Conservation (phyloP, 2,113 vertebrate genomes). For the Panurus biarmicus region DNA sequence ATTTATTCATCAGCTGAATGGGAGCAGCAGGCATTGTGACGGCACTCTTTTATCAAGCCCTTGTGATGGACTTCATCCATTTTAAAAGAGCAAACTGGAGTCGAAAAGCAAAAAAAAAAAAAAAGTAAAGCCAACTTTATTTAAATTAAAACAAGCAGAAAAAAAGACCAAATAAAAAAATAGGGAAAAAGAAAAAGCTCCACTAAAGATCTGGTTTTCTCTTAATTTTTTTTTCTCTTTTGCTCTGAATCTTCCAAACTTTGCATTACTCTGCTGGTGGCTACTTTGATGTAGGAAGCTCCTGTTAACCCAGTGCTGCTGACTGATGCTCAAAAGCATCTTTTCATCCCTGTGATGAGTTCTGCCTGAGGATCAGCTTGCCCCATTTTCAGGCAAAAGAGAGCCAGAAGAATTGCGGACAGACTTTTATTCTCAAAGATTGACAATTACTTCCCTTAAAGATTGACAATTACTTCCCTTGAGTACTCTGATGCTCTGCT, state of each 20-base stretch:
- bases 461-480: not conserved
- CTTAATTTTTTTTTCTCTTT: not conserved
- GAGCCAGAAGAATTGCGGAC: not conserved
- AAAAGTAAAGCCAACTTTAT: not conserved
- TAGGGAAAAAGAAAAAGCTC: not conserved
- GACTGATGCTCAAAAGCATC: not conserved
- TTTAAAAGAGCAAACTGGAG: constrained; percentile 4
- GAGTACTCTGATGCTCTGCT: not conserved
- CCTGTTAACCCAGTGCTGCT: not conserved
- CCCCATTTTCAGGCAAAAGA: not conserved
- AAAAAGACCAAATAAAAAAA: not conserved
- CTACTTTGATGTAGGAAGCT: not conserved
- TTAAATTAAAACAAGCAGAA: not conserved
- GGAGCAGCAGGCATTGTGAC: not conserved
- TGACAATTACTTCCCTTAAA: not conserved
- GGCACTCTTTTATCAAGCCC: not conserved
- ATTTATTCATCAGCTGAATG: constrained; percentile 49
- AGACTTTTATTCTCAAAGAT: not conserved
- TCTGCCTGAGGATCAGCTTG: not conserved
- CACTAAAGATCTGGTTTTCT: not conserved
- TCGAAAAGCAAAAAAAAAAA: not conserved
- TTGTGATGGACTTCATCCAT: constrained; percentile 11
- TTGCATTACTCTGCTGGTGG: not conserved
- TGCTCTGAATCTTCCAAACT: not conserved
- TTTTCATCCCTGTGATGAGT: not conserved